phyloP scores from a whole-genome alignment of 2,113 vertebrate species.

The Rallus limicola region DNA sequence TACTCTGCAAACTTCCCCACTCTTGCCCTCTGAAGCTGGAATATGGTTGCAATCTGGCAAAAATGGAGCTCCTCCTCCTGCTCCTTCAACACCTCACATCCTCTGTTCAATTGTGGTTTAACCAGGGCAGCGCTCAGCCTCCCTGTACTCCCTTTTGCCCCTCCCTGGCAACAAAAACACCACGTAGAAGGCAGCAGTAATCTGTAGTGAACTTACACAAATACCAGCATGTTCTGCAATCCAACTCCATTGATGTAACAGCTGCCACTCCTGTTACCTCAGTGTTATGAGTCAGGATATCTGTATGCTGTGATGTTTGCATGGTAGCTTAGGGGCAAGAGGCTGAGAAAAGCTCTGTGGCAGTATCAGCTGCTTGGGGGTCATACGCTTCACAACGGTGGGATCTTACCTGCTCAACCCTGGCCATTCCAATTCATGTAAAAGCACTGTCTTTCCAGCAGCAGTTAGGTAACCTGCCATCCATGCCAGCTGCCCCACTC shows the following conservation, averaged over 20 bases:
- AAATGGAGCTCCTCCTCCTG: not conserved
- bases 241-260: accelerated
- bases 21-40: not conserved
- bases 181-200: not conserved
- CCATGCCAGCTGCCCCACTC: not conserved
- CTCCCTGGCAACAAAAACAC: not conserved
- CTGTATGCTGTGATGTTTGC: not conserved
- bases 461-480: not conserved
- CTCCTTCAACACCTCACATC: no score
- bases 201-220: not conserved
- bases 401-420: not conserved
- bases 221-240: not conserved
- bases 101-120: not conserved
- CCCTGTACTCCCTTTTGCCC: not conserved
- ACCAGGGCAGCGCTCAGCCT: not conserved
- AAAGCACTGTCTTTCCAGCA: not conserved
- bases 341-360: not conserved
- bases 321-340: not conserved
- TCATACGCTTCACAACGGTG: not conserved
- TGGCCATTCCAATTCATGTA: not conserved
- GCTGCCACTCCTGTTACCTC: not conserved
- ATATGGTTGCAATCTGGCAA: not conserved
- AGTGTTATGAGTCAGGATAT: accelerated
- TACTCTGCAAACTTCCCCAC: not conserved
- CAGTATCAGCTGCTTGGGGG: not conserved